Evolutionary conservation across 2,113 vertebrate species (phyloP), one percentile per base, ranked within the genome.

Genomic region (Crotalus tigris): DNA sequence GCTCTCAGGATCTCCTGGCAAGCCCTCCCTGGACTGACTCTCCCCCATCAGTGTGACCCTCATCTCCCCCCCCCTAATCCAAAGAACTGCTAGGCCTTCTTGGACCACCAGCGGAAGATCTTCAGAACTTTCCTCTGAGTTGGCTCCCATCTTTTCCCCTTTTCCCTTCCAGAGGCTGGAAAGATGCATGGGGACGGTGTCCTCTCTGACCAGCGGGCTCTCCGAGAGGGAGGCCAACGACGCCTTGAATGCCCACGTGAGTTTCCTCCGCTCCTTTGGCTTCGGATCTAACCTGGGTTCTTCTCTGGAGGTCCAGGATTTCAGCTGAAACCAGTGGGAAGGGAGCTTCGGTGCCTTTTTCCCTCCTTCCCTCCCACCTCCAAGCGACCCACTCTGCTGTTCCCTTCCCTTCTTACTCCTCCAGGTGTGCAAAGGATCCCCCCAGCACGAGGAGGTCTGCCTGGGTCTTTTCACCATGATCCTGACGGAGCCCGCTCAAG

Each of bases 211-310:
- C 1, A 97, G 96, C 26, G 98, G 98, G 3, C 97, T 99, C 51
- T 99, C 99, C 0, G 99, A 99, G 95, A 97, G 99, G 49, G 99
- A 99, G 69, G 98, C 99, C 33, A 99, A 99, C 2, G 99, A 99
- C 0, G 98, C 99, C 44, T 98, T 99, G 69, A 99, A 99, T 0
- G 99, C 99, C 4, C 98, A 99, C 0, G 99, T 99, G 96, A 98
- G 98, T 98, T 88, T 81, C 75, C 55, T 81, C 58, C 0, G 0
- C 33, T 7, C 69, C 69, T 19, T 21, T 15, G 33, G 15, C 69
- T 39, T 81, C 15, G 5, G 33, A 33, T 19, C 69, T n/a, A 1
- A 17, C 1, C 26, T 51, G 10, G 10, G 69, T 2, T 33, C 64
- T 69, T n/a, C 29, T 33, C 64, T 33, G n/a, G 64, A 33, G 13